These are phyloP conservation scores for Lasioglossum zephyrum DNA, from an alignment of 2,888 invertebrate genomes.

Conservation along the genomic window DNA sequence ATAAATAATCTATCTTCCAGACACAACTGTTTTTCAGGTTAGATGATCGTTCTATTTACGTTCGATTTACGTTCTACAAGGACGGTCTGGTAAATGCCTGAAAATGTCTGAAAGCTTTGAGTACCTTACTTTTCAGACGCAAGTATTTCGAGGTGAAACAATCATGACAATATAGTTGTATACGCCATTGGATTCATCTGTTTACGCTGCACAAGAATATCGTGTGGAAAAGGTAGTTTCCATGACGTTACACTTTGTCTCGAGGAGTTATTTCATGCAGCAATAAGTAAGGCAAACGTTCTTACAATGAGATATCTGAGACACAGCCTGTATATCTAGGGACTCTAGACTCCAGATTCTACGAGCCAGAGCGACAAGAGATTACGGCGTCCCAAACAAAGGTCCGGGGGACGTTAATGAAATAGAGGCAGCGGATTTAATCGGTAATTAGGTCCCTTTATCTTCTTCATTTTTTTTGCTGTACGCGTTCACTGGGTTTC, in stretches of 20 bases:
- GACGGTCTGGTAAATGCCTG: not conserved
- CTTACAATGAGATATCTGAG: not conserved
- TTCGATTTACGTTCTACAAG: not conserved
- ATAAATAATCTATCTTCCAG: not conserved
- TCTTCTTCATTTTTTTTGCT: not conserved
- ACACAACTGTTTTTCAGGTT: not conserved
- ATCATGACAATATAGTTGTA: not conserved
- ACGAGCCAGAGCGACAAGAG: not conserved
- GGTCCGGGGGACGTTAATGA: constrained; percentile 21
- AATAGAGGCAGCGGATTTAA: constrained; percentile 59
- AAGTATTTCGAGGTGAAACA: not conserved
- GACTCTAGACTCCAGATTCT: not conserved
- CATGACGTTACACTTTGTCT: not conserved
- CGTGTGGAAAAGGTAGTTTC: not conserved
- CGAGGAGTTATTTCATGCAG: not conserved
- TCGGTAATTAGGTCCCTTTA: constrained; percentile 60
- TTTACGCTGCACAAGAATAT: not conserved
- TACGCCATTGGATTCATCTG: not conserved
- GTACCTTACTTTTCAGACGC: not conserved
- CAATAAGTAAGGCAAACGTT: not conserved
- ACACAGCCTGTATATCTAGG: not conserved
- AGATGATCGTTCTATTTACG: not conserved
- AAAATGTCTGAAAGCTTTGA: no score
- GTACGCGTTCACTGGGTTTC: constrained; percentile 9
- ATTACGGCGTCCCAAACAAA: not conserved